A percentile compares a stretch with the other conserved stretches of the same genome.
Conservation (phyloP, 2,888 invertebrate genomes). For the Agapetus fuscipes region DNA sequence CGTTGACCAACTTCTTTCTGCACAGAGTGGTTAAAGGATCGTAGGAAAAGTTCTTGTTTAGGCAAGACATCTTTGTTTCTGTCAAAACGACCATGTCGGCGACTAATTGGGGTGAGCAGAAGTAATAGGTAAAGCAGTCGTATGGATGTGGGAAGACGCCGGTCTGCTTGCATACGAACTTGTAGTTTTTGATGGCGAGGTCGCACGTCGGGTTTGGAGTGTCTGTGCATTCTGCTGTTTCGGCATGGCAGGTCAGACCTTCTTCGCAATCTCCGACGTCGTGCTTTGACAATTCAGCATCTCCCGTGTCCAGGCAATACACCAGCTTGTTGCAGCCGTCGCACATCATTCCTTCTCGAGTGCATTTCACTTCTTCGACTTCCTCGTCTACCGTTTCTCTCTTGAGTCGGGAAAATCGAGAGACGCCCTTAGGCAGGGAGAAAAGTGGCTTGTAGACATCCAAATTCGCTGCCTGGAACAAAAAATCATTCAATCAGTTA, state of each 20-base stretch:
- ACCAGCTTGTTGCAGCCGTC: conserved; percentile 3
- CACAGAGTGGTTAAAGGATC: not conserved
- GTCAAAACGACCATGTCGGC: no score
- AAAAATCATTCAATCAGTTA: no score
- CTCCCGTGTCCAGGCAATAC: conserved; percentile 1
- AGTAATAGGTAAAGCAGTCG: not conserved
- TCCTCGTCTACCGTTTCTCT: no score
- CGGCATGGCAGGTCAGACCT: not conserved
- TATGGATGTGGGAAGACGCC: not conserved
- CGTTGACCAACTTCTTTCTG: not conserved
- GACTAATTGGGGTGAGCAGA: not conserved
- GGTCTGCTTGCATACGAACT: not conserved
- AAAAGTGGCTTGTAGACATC: not conserved
- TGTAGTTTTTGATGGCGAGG: not conserved
- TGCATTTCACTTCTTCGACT: no score
- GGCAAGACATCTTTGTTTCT: no score
- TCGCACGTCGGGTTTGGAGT: not conserved
- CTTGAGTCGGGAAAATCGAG: not conserved
- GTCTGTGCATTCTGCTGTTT: not conserved
- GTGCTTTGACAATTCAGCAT: not conserved
- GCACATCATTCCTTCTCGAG: conserved; percentile 4
- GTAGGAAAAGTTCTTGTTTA: no score
- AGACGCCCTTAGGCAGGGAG: not conserved
- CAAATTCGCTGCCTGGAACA: no score
- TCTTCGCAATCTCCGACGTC: not conserved